Evolutionary conservation across 2,888 invertebrate species (phyloP).

Genomic region (Oligia fasciuncula): DNA sequence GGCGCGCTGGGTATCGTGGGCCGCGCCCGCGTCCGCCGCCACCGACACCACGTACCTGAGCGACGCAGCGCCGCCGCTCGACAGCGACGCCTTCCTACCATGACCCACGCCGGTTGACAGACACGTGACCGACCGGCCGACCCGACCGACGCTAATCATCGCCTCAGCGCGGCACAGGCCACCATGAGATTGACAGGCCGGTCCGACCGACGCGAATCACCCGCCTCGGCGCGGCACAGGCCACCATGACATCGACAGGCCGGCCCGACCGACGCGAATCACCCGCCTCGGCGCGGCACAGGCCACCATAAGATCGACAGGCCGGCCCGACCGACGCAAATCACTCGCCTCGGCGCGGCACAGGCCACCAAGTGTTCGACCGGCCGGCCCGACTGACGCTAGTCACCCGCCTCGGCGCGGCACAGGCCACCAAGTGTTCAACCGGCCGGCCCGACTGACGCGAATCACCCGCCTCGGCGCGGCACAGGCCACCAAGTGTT

Average conservation of each 20-base stretch:
- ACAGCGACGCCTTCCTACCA: slow-evolving; percentile 74
- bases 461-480: background rate
- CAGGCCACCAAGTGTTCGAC: background rate
- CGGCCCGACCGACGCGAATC: background rate
- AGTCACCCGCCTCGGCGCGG: too few relatives aligned
- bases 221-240: background rate
- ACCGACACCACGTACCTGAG: slow-evolving; percentile 82
- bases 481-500: background rate
- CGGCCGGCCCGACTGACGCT: background rate
- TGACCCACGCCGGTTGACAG: background rate
- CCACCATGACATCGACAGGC: background rate
- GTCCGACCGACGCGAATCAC: background rate
- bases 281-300: background rate
- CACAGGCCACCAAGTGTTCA: background rate
- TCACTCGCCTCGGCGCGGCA: background rate
- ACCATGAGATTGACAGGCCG: background rate
- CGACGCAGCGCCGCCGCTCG: slow-evolving; percentile 71
- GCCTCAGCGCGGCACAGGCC: background rate
- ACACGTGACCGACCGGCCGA: background rate
- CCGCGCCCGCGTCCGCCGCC: slow-evolving; percentile 77
- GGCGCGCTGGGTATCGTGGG: slow-evolving; percentile 82
- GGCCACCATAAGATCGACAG: background rate
- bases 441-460: too few relatives aligned
- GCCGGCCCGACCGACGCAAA: too few relatives aligned
- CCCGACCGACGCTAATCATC: background rate